Evolutionary conservation across 2,113 vertebrate genomes (phyloP).

Genomic region (Picathartes gymnocephalus): DNA sequence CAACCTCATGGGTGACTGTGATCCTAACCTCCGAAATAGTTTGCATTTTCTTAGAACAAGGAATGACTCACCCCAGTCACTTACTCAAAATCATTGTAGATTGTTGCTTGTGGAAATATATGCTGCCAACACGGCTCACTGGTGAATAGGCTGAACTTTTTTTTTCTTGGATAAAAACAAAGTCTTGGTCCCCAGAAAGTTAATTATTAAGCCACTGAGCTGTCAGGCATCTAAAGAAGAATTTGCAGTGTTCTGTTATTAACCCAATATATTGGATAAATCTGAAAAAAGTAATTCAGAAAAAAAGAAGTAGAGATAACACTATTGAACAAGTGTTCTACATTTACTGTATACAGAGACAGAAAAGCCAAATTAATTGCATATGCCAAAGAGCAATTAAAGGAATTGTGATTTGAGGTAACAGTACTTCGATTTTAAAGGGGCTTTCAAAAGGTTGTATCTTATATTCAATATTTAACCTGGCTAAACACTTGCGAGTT

Average conservation of each 20-base stretch:
- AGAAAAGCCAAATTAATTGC: not conserved
- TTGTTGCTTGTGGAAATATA: not conserved
- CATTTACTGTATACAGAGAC: not conserved
- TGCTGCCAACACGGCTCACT: conserved; percentile 4
- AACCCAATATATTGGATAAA: not conserved
- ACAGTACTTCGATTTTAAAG: not conserved
- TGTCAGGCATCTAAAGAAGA: not conserved
- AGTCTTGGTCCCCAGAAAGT: not conserved
- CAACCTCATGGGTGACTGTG: not conserved
- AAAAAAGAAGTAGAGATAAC: not conserved
- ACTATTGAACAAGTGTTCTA: not conserved
- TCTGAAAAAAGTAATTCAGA: not conserved
- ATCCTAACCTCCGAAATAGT: conserved; percentile 34
- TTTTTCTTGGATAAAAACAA: conserved; percentile 33
- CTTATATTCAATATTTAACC: not conserved
- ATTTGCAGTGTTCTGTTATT: not conserved
- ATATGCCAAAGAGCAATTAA: not conserved
- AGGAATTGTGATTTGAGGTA: not conserved
- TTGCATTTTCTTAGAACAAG: conserved; percentile 49
- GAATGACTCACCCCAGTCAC: conserved; percentile 32
- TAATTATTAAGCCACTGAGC: conserved; percentile 28
- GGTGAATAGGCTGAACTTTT: not conserved
- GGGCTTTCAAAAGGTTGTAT: not conserved
- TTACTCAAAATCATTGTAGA: conserved; percentile 15
- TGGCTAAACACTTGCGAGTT: accelerated